Conservation (phyloP, 1,140 invertebrate genomes). For the Heliconius hermathena region DNA sequence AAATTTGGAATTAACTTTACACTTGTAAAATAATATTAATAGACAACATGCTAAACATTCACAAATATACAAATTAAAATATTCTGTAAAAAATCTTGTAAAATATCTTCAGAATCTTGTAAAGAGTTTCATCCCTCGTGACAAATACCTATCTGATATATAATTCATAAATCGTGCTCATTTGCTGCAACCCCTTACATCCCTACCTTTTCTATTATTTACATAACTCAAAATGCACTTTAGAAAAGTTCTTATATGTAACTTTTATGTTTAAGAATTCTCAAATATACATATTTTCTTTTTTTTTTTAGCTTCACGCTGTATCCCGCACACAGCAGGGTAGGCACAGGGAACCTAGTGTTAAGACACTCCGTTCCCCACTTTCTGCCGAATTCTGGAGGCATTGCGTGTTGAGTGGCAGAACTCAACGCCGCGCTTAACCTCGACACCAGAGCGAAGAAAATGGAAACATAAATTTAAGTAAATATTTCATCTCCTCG, state of each 20-base stretch:
- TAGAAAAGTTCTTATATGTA: neutral
- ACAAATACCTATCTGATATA: neutral
- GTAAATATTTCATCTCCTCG: too few relatives aligned
- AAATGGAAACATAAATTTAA: too few relatives aligned
- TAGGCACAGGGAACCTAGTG: too few relatives aligned
- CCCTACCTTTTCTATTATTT: conserved; percentile 8
- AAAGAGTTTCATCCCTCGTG: neutral
- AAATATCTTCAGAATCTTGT: neutral
- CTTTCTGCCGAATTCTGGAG: too few relatives aligned
- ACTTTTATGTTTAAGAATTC: neutral
- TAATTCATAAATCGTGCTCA: conserved; percentile 1
- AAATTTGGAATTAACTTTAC: too few relatives aligned
- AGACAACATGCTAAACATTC: neutral
- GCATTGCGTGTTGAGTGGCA: too few relatives aligned
- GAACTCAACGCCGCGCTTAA: too few relatives aligned
- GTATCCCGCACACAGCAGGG: too few relatives aligned
- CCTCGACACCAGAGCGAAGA: too few relatives aligned
- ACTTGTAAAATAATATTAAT: neutral
- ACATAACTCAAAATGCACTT: neutral
- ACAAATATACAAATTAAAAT: neutral
- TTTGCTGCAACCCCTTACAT: conserved; percentile 8
- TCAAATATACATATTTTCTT: neutral
- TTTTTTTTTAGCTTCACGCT: too few relatives aligned
- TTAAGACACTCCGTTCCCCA: too few relatives aligned
- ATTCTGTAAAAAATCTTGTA: neutral